Conservation (phyloP, 2,888 invertebrate genomes). For the Oxystoma pomonae region DNA sequence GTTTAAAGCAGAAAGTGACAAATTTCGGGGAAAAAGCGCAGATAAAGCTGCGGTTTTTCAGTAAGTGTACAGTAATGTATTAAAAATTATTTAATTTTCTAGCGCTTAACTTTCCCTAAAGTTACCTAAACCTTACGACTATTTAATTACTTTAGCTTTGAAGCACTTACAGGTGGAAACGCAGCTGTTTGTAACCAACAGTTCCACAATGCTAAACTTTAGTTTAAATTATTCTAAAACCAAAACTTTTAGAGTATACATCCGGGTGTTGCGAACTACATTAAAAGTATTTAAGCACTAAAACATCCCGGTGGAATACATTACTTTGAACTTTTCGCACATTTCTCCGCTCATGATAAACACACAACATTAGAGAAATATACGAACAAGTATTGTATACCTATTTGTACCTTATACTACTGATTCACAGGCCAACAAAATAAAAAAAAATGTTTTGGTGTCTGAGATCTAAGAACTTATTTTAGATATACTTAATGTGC, state of each 20-base stretch:
- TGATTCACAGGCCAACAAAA: no score
- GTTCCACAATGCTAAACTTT: not conserved
- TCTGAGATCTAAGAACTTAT: no score
- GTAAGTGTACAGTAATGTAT: no score
- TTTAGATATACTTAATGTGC: no score
- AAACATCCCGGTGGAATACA: not conserved
- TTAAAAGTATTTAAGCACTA: not conserved
- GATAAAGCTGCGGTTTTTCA: no score
- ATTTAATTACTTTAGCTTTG: not conserved
- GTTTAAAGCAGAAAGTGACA: no score
- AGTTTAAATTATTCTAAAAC: not conserved
- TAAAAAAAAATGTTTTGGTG: no score
- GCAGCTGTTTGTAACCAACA: not conserved
- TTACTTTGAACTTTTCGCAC: not conserved
- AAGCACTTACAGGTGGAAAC: not conserved
- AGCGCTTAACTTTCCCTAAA: not conserved
- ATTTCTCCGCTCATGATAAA: not conserved
- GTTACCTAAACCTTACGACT: not conserved
- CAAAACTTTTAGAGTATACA: not conserved
- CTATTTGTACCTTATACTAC: no score
- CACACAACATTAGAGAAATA: not conserved
- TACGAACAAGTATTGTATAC: not conserved
- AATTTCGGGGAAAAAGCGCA: no score
- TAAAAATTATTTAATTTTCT: not conserved
- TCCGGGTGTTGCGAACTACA: not conserved